Base-by-base conservation (phyloP, 2,888 invertebrate genomes). In the Archips xylosteana region DNA sequence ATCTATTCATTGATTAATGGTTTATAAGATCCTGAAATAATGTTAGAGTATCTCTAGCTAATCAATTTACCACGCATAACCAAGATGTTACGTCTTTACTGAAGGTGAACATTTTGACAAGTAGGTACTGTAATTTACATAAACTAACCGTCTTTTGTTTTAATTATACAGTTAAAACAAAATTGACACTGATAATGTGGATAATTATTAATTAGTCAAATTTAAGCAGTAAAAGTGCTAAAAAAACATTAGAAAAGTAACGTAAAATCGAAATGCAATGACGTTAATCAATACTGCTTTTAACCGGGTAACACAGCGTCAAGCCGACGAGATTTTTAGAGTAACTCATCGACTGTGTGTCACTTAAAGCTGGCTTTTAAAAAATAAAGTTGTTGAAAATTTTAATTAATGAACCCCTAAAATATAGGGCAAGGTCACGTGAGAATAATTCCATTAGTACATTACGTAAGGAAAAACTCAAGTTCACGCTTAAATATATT, bases 371-470 rank as follows among this genome's bases (percentile, higher is more conserved):
- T 5, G 54, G 2, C 2, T 3, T 10, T 32, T 32, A 57, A 57
- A 32, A 23, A 32, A 12, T 57, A 10, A 13, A 23, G 10, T 32
- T 2, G 59, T 34, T 60, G 39, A 1, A 3, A 1, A n/a, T 47
- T 64, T 57, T 32, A 13, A 60, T 51, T 65, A 66, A 70, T 15
- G 36, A 69, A 73, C 32, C 68, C 71, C 62, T 76, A 79, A 76
- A 79, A 78, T 76, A 82, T 89, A 80, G 90, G 81, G 80, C 92
- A 94, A 93, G 93, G 94, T 93, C 94, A 93, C 92, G 92, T 92
- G 92, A 89, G 88, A 89, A 87, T 90, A 89, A 92, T 89, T 90
- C 83, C 86, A 88, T 89, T 90, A 89, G 42, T 63, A 63, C 75
- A 89, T 94, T 94, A 94, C 94, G 93, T 94, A 94, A 94, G 93